Evolutionary conservation across 2,888 invertebrate species (phyloP).

Genomic region (Sinodicranocentrus sp.): DNA sequence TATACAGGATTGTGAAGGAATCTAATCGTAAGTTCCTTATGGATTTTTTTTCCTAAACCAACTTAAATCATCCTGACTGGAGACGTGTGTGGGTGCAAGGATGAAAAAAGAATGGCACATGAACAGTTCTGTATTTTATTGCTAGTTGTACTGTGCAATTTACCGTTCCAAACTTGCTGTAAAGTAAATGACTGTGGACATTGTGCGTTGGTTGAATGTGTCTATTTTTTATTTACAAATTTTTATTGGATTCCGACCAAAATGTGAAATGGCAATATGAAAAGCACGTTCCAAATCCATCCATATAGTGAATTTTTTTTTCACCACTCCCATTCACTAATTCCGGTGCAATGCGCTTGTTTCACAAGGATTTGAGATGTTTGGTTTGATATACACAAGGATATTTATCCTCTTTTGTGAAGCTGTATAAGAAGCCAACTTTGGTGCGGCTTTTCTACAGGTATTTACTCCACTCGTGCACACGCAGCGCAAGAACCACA

Average conservation of each 20-base stretch:
- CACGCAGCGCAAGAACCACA: not conserved
- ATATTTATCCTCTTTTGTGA: no score
- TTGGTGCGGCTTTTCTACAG: not conserved
- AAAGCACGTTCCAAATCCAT: no score
- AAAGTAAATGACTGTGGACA: conserved; percentile 11
- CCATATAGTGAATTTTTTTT: no score
- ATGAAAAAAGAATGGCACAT: not conserved
- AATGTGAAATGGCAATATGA: not conserved
- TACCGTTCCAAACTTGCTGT: no score
- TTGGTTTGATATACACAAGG: conserved; percentile 1
- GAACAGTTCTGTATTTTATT: not conserved
- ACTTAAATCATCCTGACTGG: not conserved
- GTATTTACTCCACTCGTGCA: not conserved
- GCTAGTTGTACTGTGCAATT: no score
- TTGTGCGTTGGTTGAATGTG: not conserved
- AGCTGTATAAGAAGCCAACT: not conserved
- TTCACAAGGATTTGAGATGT: not conserved
- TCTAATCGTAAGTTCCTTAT: not conserved
- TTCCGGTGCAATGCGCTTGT: not conserved
- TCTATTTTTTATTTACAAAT: conserved; percentile 33
- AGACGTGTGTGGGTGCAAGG: not conserved
- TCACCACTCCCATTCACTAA: conserved; percentile 26
- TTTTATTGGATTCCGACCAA: conserved; percentile 32
- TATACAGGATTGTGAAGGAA: not conserved
- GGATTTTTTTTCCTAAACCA: no score